A percentile compares a stretch with the other conserved stretches of the same genome.
Evolutionary conservation across 2,113 vertebrate species (phyloP).

Genomic region (Rallus limicola): DNA sequence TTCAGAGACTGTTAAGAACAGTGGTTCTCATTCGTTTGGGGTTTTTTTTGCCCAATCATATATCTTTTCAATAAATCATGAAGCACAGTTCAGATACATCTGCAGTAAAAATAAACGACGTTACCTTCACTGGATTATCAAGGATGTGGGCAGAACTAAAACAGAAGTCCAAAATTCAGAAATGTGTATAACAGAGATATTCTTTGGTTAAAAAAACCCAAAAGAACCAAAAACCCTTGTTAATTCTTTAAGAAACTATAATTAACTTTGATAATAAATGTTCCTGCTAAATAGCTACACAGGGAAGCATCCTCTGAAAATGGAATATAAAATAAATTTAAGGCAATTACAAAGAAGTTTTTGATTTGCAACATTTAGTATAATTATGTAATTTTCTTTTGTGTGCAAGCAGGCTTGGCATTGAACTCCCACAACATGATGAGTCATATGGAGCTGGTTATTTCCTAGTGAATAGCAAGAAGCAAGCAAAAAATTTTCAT

Average conservation of each 20-base stretch:
- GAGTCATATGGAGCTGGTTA: slow-evolving; percentile 52
- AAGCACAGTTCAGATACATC: not conserved
- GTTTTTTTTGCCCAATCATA: not conserved
- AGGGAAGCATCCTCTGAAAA: slow-evolving; percentile 33
- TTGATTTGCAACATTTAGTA: slow-evolving; percentile 48
- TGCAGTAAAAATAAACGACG: not conserved
- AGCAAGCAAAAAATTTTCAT: slow-evolving; percentile 32
- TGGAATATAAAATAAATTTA: slow-evolving; percentile 44
- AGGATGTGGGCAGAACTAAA: not conserved
- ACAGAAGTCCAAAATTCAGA: not conserved
- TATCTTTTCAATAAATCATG: not conserved
- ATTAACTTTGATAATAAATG: slow-evolving; percentile 54
- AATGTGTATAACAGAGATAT: not conserved
- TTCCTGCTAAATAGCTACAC: slow-evolving; percentile 30
- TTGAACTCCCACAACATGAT: slow-evolving; percentile 50
- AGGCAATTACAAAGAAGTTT: slow-evolving; percentile 52
- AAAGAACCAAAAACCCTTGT: not conserved
- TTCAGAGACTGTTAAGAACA: not conserved
- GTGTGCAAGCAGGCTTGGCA: slow-evolving; percentile 55
- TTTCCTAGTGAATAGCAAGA: slow-evolving; percentile 45
- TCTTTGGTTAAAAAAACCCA: not conserved
- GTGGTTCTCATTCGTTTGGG: not conserved
- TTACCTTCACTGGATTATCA: not conserved
- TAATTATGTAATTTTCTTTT: slow-evolving; percentile 64
- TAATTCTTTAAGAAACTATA: slow-evolving; percentile 32